Evolutionary conservation across 2,888 invertebrate genomes (phyloP), one percentile per base, ranked within the genome.

Genomic region (Erpobdella octoculata): DNA sequence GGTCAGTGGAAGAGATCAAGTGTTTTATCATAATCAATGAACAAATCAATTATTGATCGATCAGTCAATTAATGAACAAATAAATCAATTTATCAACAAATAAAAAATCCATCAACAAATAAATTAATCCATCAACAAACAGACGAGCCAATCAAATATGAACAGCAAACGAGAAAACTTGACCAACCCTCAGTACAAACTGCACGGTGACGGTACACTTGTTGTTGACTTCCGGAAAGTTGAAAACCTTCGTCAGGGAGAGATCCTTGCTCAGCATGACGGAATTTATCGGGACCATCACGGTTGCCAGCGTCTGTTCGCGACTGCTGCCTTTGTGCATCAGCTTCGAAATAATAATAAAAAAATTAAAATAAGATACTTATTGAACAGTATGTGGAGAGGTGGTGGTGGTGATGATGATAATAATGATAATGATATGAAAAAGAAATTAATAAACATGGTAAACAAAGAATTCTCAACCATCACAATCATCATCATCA

Each of bases 291-390:
- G 69, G 69, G 31, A 69, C 69, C 58, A 69, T 48, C 28, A 69
- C 36, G 0, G 31, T 38, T 31, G 53, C 69, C 69, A 69, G 12
- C 21, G 46, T 28, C 36, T 33, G n/a, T 37, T 69, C 69, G 28
- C 58, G 38, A 18, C 35, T 41, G 33, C 69, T 69, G 28, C 69
- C 69, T 36, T 69, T 69, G 69, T 69, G 69, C 69, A 69, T 58
- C 69, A 69, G 35, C 69, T 69, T 15, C 6, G n/a, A n/a, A n/a
- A n/a, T n/a, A n/a, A n/a, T n/a, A n/a, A n/a, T n/a, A n/a, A n/a
- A n/a, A n/a, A n/a, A n/a, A n/a, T n/a, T n/a, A n/a, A n/a, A n/a
- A n/a, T n/a, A n/a, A n/a, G n/a, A n/a, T n/a, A n/a, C n/a, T n/a
- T n/a, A n/a, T n/a, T n/a, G n/a, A n/a, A n/a, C n/a, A n/a, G n/a